phyloP scores from a whole-genome alignment of 2,888 invertebrate genomes.

The Boloria selene region DNA sequence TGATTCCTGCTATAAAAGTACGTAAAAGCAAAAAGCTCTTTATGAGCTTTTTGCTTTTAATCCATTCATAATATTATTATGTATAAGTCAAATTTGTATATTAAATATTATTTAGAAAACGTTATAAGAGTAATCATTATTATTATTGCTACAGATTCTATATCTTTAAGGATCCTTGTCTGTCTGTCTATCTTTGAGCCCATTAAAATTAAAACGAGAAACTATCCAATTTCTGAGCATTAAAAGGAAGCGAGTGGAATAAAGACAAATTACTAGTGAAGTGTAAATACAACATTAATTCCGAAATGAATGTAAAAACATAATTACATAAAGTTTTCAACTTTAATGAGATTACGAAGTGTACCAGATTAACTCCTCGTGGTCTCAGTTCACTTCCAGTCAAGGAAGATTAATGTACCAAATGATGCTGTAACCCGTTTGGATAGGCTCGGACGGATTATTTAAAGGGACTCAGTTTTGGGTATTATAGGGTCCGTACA shows the following conservation, averaged over 20 bases:
- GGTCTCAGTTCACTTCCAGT: constrained; percentile 15
- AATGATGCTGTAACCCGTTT: constrained; percentile 15
- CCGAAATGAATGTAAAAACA: constrained; percentile 48
- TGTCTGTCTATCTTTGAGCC: too few relatives aligned
- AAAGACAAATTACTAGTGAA: too few relatives aligned
- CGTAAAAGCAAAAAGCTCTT: constrained; percentile 1
- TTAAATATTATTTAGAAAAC: too few relatives aligned
- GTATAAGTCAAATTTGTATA: too few relatives aligned
- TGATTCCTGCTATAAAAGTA: constrained; percentile 8
- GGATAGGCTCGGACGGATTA: constrained; percentile 12
- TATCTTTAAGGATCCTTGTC: too few relatives aligned
- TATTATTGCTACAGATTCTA: too few relatives aligned
- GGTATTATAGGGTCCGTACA: constrained; percentile 9
- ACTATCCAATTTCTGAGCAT: too few relatives aligned
- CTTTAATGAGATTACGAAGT: constrained; percentile 66
- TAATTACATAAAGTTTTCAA: constrained; percentile 52
- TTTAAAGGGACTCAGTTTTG: constrained; percentile 9
- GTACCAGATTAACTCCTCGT: constrained; percentile 38
- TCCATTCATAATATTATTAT: not conserved
- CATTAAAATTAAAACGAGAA: too few relatives aligned
- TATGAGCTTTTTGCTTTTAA: constrained; percentile 3
- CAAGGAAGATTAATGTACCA: constrained; percentile 21
- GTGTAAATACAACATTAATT: too few relatives aligned
- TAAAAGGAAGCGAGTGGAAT: too few relatives aligned
- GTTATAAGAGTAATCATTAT: too few relatives aligned